Percentiles rank a stretch among this genome's conserved stretches.
These are phyloP conservation scores for Nowickia ferox DNA, from an alignment of 2,888 invertebrate genomes.

Conservation along the genomic window DNA sequence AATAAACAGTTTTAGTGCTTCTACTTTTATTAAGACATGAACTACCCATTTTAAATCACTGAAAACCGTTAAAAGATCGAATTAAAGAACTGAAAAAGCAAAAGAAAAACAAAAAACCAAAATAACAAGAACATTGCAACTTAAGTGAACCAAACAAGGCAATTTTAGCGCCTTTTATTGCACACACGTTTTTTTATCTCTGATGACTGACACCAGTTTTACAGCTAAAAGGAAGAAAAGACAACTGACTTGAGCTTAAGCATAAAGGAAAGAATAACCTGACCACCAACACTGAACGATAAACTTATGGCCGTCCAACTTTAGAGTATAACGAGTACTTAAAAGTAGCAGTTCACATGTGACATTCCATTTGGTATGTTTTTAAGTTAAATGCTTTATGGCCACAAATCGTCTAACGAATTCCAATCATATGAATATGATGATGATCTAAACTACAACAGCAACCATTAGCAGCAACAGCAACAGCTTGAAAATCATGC, in stretches of 20 bases:
- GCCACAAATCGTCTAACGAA: constrained; percentile 66
- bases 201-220: constrained; percentile 54
- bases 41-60: constrained; percentile 7
- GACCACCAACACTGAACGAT: constrained; percentile 63
- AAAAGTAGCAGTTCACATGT: constrained; percentile 35
- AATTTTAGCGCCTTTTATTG: constrained; percentile 68
- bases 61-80: constrained; percentile 41
- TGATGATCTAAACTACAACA: constrained; percentile 50
- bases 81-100: constrained; percentile 18
- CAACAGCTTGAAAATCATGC: constrained; percentile 43
- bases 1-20: constrained; percentile 24
- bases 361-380: constrained; percentile 61
- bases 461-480: constrained; percentile 12
- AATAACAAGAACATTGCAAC: neutral
- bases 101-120: neutral
- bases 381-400: constrained; percentile 29
- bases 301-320: neutral
- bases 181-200: constrained; percentile 59
- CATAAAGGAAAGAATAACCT: constrained; percentile 4
- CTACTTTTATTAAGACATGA: constrained; percentile 33
- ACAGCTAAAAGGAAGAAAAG: constrained; percentile 2
- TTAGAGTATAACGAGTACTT: neutral
- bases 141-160: constrained; percentile 35
- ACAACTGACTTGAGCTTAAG: neutral
- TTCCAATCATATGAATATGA: constrained; percentile 58